Evolutionary conservation across 2,888 invertebrate species (phyloP).

Genomic region (Coelinius sp.): DNA sequence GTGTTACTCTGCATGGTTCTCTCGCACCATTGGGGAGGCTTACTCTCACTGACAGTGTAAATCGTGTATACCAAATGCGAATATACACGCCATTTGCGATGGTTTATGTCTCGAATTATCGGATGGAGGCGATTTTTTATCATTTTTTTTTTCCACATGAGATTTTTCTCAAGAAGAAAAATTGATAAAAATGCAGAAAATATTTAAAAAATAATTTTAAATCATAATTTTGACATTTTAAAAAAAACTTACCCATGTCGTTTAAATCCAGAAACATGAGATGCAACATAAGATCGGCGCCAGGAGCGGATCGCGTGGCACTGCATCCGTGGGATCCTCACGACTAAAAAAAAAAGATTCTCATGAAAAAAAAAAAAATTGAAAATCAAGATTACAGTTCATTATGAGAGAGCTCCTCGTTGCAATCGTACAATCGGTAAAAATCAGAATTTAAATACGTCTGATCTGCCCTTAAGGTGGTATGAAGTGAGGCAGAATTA

Average conservation of each 20-base stretch:
- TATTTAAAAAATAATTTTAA: background rate
- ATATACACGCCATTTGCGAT: background rate
- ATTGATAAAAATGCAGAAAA: background rate
- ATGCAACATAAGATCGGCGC: constrained; percentile 27
- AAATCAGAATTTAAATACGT: constrained; percentile 22
- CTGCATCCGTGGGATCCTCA: constrained; percentile 8
- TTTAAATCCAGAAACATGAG: constrained; percentile 22
- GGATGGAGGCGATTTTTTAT: background rate
- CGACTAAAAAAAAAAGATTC: background rate
- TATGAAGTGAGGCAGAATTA: background rate
- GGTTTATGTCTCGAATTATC: background rate
- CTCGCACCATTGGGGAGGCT: background rate
- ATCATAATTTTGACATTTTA: too few relatives aligned
- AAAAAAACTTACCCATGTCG: background rate
- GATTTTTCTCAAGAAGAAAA: background rate
- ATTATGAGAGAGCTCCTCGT: constrained; percentile 14
- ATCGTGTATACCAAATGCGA: constrained; percentile 6
- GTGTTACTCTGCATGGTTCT: constrained; percentile 22
- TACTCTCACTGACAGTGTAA: background rate
- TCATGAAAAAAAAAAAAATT: background rate
- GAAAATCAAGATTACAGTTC: constrained; percentile 22
- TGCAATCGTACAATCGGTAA: constrained; percentile 24
- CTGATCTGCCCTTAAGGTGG: constrained; percentile 19
- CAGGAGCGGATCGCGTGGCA: constrained; percentile 24
- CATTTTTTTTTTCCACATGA: too few relatives aligned